Percentiles rank a stretch among this genome's conserved stretches.
Evolutionary conservation across 92 coral and sea anemone genomes (phyloP).

Genomic region (Ricordea florida): DNA sequence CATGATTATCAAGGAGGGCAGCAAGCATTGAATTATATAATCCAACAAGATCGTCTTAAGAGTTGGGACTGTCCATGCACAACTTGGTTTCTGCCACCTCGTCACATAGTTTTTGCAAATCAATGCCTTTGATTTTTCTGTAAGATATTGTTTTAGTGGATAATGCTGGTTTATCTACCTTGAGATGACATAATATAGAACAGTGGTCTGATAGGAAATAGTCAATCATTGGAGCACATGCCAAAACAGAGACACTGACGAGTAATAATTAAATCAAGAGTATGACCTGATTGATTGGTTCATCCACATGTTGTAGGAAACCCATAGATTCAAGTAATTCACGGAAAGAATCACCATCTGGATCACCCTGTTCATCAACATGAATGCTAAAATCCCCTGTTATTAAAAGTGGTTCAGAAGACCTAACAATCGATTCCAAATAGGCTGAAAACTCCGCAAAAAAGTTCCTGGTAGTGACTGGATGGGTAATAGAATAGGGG

Average conservation of each 20-base stretch:
- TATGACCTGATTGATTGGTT: not conserved
- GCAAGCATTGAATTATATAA: too few species aligned
- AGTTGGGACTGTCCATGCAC: too few species aligned
- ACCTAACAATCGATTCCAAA: not conserved
- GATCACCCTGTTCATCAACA: not conserved
- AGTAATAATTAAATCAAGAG: too few species aligned
- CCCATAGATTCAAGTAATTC: not conserved
- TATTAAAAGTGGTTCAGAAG: not conserved
- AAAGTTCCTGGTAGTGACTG: not conserved
- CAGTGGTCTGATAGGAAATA: conserved; percentile 10
- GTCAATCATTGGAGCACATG: conserved; percentile 2
- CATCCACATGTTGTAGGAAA: not conserved
- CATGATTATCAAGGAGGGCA: too few species aligned
- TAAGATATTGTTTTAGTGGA: conserved; percentile 3
- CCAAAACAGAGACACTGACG: not conserved
- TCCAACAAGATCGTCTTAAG: too few species aligned
- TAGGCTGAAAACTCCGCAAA: not conserved
- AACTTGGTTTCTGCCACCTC: not conserved
- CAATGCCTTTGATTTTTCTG: conserved; percentile 25
- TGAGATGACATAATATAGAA: not conserved
- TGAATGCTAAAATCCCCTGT: too few species aligned
- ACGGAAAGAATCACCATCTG: not conserved
- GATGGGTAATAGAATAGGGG: not conserved
- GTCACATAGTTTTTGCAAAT: conserved; percentile 1
- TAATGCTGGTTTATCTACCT: conserved; percentile 1